phyloP scores from a whole-genome alignment of 1,140 invertebrate species.

The Ridgeia piscesae region DNA sequence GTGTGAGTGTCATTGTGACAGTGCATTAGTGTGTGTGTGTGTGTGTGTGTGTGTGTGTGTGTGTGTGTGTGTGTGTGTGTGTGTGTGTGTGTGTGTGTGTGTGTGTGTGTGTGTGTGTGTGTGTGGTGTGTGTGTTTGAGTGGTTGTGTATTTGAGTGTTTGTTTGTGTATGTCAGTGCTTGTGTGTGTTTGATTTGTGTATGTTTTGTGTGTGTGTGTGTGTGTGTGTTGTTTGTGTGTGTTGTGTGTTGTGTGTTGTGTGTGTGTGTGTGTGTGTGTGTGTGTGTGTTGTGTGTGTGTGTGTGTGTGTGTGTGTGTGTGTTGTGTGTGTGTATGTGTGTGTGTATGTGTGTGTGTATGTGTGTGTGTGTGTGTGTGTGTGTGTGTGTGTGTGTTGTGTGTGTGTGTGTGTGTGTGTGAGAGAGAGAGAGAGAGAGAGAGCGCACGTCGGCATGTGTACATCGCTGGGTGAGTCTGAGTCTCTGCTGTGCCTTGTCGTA shows the following conservation, averaged over 20 bases:
- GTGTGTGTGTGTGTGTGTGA: background rate
- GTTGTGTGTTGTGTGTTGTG: background rate
- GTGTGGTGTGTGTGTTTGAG: background rate
- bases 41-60: background rate
- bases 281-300: too few species aligned
- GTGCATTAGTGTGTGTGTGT: background rate
- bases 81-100: background rate
- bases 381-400: background rate
- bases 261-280: background rate
- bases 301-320: background rate
- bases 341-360: background rate
- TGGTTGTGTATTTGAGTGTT: too few species aligned
- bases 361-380: background rate
- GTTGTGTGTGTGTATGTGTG: background rate
- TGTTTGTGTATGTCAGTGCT: too few species aligned
- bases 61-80: background rate
- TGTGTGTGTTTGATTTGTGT: too few species aligned
- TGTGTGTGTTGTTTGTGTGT: background rate
- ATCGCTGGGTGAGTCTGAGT: background rate
- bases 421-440: too few species aligned
- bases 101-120: background rate
- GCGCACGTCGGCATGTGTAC: background rate
- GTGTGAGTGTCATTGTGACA: background rate
- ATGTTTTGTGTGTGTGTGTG: too few species aligned
- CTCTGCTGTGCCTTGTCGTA: too few species aligned